Conservation (phyloP, 2,888 invertebrate genomes). For the Morpho deidamia region DNA sequence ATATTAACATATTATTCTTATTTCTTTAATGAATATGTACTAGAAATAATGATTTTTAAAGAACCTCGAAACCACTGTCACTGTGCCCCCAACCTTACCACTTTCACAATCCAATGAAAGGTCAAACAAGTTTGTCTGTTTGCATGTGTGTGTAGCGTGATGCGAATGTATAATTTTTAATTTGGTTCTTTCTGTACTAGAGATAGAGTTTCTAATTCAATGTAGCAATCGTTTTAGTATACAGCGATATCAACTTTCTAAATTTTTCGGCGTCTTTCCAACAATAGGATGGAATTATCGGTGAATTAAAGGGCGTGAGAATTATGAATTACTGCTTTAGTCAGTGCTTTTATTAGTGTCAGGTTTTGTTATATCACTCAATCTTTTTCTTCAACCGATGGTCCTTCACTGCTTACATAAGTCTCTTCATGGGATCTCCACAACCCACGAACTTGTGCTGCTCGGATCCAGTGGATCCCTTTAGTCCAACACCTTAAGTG, state of each 20-base stretch:
- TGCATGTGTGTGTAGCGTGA: conserved; percentile 27
- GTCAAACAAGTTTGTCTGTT: conserved; percentile 43
- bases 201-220: conserved; percentile 7
- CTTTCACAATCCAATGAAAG: conserved; percentile 64
- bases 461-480: too few relatives aligned
- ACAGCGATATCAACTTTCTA: conserved; percentile 56
- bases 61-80: conserved; percentile 8
- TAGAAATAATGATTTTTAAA: not conserved
- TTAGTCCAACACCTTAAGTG: too few relatives aligned
- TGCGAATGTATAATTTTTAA: conserved; percentile 28
- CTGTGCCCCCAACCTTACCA: conserved; percentile 29
- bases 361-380: too few relatives aligned
- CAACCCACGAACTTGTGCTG: too few relatives aligned
- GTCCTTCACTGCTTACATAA: too few relatives aligned
- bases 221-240: conserved; percentile 29
- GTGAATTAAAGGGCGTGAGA: conserved; percentile 13
- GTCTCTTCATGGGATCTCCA: too few relatives aligned
- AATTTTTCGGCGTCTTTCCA: conserved; percentile 38
- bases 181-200: not conserved
- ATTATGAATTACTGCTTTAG: not conserved
- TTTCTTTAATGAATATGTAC: not conserved
- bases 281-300: conserved; percentile 8
- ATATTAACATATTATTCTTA: too few relatives aligned
- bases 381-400: too few relatives aligned
- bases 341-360: too few relatives aligned